Percentiles rank a stretch among this genome's conserved stretches.
Evolutionary conservation across 2,113 vertebrate species (phyloP).

Genomic region (Phyllostomus discolor): DNA sequence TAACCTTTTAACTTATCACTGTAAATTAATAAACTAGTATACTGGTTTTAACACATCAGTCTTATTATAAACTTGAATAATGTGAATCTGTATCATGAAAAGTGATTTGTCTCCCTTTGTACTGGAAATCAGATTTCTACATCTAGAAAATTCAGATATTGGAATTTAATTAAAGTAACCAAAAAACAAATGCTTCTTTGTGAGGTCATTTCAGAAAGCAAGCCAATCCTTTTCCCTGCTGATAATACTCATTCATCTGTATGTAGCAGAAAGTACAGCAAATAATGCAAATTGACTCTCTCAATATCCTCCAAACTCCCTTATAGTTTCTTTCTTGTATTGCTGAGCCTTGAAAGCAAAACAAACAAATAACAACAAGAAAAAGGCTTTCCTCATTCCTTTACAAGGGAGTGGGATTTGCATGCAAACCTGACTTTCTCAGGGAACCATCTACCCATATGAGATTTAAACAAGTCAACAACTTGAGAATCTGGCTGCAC

Average conservation of each 20-base stretch:
- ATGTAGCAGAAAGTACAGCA: not conserved
- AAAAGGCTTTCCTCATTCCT: not conserved
- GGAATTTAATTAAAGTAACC: constrained; percentile 25
- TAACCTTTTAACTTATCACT: not conserved
- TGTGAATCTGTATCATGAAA: not conserved
- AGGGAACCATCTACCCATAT: not conserved
- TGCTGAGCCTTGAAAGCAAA: not conserved
- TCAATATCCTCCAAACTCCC: not conserved
- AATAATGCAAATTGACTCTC: not conserved
- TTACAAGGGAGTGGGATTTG: not conserved
- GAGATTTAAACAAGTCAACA: not conserved
- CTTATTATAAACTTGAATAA: not conserved
- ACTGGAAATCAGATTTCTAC: constrained; percentile 27
- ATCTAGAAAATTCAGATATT: constrained; percentile 36
- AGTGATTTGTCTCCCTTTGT: not conserved
- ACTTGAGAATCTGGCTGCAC: not conserved
- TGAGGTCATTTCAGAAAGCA: not conserved
- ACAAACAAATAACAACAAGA: not conserved
- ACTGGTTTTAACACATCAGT: not conserved
- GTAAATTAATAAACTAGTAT: not conserved
- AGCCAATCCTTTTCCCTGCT: not conserved
- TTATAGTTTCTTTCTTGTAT: not conserved
- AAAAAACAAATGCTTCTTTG: constrained; percentile 28
- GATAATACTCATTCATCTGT: not conserved
- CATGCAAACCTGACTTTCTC: not conserved